These are phyloP conservation scores for Subacronicta megacephala DNA, from an alignment of 2,888 invertebrate species.

Conservation along the genomic window DNA sequence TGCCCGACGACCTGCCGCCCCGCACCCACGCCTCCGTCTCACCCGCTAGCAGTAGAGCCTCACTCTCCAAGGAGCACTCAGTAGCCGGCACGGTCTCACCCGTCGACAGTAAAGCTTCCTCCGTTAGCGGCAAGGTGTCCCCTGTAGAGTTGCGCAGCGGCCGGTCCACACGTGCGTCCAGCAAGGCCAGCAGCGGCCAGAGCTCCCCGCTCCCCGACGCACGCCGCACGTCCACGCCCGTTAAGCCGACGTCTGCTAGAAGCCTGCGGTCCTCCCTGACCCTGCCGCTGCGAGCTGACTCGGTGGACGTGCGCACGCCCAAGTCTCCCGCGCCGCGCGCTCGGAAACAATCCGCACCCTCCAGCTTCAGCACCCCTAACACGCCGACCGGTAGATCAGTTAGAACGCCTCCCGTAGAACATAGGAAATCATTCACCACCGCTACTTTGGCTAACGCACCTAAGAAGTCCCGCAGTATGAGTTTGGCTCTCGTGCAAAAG, in stretches of 20 bases:
- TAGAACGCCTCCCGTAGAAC: constrained; percentile 74
- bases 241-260: constrained; percentile 52
- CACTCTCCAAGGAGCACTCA: constrained; percentile 64
- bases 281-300: constrained; percentile 71
- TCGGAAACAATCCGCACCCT: constrained; percentile 82
- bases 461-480: constrained; percentile 85
- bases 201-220: constrained; percentile 61
- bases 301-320: constrained; percentile 53
- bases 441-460: constrained; percentile 64
- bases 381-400: constrained; percentile 71
- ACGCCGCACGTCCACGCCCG: constrained; percentile 74
- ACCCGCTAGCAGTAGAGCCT: constrained; percentile 66
- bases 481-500: constrained; percentile 70
- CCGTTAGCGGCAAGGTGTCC: constrained; percentile 71
- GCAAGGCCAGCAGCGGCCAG: constrained; percentile 68
- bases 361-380: constrained; percentile 77
- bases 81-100: constrained; percentile 69
- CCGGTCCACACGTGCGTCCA: constrained; percentile 60
- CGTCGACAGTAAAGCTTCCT: constrained; percentile 74
- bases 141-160: constrained; percentile 63
- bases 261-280: constrained; percentile 69
- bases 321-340: constrained; percentile 64
- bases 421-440: constrained; percentile 74
- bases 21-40: constrained; percentile 52
- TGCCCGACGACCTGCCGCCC: constrained; percentile 36